Evolutionary conservation across 2,113 vertebrate species (phyloP).

Genomic region (Naja naja): DNA sequence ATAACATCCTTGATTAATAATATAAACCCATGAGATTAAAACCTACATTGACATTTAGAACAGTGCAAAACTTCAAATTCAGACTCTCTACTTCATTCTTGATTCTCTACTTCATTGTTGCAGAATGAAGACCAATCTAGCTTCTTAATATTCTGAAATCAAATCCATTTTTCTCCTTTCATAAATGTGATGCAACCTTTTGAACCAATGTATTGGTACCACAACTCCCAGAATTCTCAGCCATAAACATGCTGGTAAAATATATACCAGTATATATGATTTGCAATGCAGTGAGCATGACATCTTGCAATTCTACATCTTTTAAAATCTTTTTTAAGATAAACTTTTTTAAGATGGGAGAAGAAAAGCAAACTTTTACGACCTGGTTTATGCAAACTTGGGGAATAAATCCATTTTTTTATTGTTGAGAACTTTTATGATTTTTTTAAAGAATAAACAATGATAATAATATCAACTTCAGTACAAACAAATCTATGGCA

Average conservation of each 20-base stretch:
- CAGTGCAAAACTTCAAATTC: not conserved
- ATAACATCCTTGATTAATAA: slow-evolving; percentile 9
- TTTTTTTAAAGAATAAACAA: not conserved
- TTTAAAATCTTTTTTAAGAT: not conserved
- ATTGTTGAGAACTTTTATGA: not conserved
- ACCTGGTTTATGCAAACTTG: not conserved
- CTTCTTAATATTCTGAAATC: slow-evolving; percentile 17
- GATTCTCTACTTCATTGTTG: not conserved
- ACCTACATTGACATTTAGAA: not conserved
- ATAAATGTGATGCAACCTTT: not conserved
- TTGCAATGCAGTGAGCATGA: no score
- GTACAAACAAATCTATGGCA: not conserved
- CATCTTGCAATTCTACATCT: not conserved
- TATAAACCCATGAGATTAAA: slow-evolving; percentile 12
- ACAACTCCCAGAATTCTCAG: not conserved
- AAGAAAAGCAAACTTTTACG: not conserved
- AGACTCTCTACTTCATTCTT: not conserved
- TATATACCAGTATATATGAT: not conserved
- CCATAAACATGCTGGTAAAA: not conserved
- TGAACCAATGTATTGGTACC: not conserved
- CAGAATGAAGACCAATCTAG: not conserved
- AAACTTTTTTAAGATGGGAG: not conserved
- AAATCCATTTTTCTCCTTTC: slow-evolving; percentile 13
- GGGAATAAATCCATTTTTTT: not conserved
- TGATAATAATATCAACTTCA: not conserved